A percentile compares a stretch with the other conserved stretches of the same genome.
These are phyloP conservation scores for Heteromyza rotundicornis DNA, from an alignment of 2,888 invertebrate species.

Conservation along the genomic window DNA sequence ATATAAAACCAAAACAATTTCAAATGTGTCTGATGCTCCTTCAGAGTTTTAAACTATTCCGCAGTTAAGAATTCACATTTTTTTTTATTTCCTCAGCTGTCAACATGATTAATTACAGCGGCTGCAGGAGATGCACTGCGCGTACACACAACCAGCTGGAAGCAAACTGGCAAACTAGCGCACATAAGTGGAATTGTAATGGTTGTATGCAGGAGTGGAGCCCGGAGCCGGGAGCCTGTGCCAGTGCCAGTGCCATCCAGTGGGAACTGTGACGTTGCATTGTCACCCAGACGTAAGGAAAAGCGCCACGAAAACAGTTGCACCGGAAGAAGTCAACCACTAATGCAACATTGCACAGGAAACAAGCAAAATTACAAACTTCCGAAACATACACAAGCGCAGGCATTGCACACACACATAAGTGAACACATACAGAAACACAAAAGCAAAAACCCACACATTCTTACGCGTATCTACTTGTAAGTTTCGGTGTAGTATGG, in stretches of 20 bases:
- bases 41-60: not conserved
- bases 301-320: constrained; percentile 30
- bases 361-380: constrained; percentile 31
- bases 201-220: not conserved
- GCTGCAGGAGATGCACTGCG: constrained; percentile 17
- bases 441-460: not conserved
- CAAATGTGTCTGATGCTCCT: too few species aligned
- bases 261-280: constrained; percentile 8
- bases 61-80: constrained; percentile 1
- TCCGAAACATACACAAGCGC: constrained; percentile 22
- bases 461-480: too few species aligned
- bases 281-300: constrained; percentile 9
- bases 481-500: too few species aligned
- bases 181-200: not conserved
- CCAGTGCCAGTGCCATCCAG: not conserved
- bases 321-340: constrained; percentile 58
- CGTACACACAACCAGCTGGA: not conserved
- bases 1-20: too few species aligned
- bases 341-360: constrained; percentile 4
- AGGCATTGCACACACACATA: not conserved
- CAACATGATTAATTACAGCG: constrained; percentile 47
- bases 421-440: not conserved
- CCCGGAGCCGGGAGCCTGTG: too few species aligned
- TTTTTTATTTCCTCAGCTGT: constrained; percentile 14
- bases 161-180: not conserved